Conservation (phyloP, 1,140 invertebrate genomes). For the Plodia interpunctella region DNA sequence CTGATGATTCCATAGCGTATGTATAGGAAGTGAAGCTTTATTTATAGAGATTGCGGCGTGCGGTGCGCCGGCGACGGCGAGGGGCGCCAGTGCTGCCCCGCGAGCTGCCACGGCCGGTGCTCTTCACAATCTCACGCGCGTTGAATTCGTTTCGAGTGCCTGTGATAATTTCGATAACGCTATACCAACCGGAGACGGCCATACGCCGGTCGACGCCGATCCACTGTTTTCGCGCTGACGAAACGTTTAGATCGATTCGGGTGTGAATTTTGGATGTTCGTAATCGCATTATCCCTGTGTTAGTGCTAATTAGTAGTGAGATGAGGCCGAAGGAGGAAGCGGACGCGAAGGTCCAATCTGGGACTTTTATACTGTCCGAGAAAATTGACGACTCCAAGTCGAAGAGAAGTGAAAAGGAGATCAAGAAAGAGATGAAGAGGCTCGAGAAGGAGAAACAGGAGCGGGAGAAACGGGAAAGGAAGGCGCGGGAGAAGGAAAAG, state of each 20-base stretch:
- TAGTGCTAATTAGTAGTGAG: slow-evolving; percentile 30
- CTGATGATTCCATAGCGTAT: slow-evolving; percentile 50
- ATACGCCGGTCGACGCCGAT: slow-evolving; percentile 44
- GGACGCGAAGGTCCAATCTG: slow-evolving; percentile 63
- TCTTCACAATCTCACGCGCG: slow-evolving; percentile 35
- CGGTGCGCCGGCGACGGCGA: slow-evolving; percentile 20
- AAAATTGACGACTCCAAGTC: slow-evolving; percentile 74
- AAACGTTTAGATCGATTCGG: slow-evolving; percentile 41
- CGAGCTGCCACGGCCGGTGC: slow-evolving; percentile 38
- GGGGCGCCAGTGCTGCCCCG: slow-evolving; percentile 35
- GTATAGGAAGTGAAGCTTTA: slow-evolving; percentile 67
- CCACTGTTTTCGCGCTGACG: slow-evolving; percentile 44
- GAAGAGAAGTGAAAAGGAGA: slow-evolving; percentile 71
- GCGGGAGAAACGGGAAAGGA: slow-evolving; percentile 73
- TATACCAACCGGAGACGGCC: slow-evolving; percentile 46
- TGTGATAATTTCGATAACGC: slow-evolving; percentile 57
- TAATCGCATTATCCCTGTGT: slow-evolving; percentile 49
- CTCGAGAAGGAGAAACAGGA: slow-evolving; percentile 73
- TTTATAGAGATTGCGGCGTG: slow-evolving; percentile 54
- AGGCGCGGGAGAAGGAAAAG: slow-evolving; percentile 74
- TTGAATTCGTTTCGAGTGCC: slow-evolving; percentile 43
- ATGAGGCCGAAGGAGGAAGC: slow-evolving; percentile 74
- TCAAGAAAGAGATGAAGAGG: slow-evolving; percentile 75
- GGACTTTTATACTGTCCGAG: slow-evolving; percentile 75
- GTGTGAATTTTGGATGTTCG: slow-evolving; percentile 54